These are phyloP conservation scores for Miniopterus natalensis DNA, from an alignment of 2,113 vertebrate genomes.

Conservation along the genomic window DNA sequence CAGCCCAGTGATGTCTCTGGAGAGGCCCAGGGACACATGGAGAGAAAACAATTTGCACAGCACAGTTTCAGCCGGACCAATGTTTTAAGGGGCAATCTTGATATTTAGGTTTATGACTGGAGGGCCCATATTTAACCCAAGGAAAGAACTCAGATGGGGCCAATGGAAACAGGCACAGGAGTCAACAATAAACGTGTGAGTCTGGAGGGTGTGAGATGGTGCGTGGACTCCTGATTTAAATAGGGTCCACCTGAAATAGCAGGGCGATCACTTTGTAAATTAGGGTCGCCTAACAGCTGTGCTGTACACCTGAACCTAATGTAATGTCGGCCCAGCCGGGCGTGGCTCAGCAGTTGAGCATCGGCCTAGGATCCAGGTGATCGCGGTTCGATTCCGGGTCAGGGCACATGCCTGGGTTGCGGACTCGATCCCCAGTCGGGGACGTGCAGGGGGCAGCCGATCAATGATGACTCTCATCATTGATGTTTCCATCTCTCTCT, in stretches of 20 bases:
- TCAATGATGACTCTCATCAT: too few species aligned
- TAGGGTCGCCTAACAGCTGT: not conserved
- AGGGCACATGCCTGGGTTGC: too few species aligned
- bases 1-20: rapidly evolving
- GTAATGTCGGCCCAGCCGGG: not conserved
- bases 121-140: not conserved
- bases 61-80: rapidly evolving
- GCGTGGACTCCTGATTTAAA: not conserved
- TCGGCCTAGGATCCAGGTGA: too few species aligned
- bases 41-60: not conserved
- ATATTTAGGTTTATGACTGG: not conserved
- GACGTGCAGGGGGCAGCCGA: too few species aligned
- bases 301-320: not conserved
- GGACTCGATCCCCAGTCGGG: too few species aligned
- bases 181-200: rapidly evolving
- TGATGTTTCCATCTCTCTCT: too few species aligned
- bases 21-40: not conserved
- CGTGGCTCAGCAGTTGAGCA: too few species aligned
- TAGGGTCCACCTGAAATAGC: not conserved
- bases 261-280: not conserved
- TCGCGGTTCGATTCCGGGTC: too few species aligned
- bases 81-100: not conserved
- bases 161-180: not conserved
- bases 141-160: not conserved
- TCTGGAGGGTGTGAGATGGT: rapidly evolving